phyloP scores from a whole-genome alignment of 2,888 invertebrate species.

The Cistogaster globosa region DNA sequence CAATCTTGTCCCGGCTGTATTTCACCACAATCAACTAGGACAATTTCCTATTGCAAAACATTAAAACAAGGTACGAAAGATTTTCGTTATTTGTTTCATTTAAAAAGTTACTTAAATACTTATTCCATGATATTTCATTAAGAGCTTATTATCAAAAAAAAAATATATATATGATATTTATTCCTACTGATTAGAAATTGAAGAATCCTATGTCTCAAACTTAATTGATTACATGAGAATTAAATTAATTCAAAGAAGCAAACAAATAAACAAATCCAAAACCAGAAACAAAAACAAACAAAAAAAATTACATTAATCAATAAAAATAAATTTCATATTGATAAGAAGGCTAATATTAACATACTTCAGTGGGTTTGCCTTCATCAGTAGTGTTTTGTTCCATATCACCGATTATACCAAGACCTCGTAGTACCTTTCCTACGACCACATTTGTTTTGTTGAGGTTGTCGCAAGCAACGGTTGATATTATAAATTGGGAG shows the following conservation, averaged over 20 bases:
- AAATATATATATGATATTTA: too few relatives aligned
- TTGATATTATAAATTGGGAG: constrained; percentile 97
- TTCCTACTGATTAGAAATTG: too few relatives aligned
- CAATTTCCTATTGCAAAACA: constrained; percentile 84
- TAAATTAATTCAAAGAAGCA: too few relatives aligned
- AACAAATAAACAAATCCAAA: too few relatives aligned
- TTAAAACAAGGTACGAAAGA: not conserved
- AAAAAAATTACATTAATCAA: too few relatives aligned
- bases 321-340: too few relatives aligned
- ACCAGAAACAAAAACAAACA: too few relatives aligned
- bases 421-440: constrained; percentile 90
- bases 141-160: too few relatives aligned
- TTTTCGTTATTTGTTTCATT: too few relatives aligned
- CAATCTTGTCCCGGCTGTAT: constrained; percentile 85
- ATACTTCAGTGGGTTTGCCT: constrained; percentile 85
- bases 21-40: constrained; percentile 90
- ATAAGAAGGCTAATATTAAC: not conserved
- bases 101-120: not conserved
- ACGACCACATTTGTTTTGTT: constrained; percentile 92
- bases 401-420: constrained; percentile 89
- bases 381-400: constrained; percentile 85
- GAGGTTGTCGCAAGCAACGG: constrained; percentile 89
- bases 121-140: not conserved
- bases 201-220: too few relatives aligned
- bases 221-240: too few relatives aligned